Evolutionary conservation across 2,113 vertebrate species (phyloP).

Genomic region (Corythornis cristatus): DNA sequence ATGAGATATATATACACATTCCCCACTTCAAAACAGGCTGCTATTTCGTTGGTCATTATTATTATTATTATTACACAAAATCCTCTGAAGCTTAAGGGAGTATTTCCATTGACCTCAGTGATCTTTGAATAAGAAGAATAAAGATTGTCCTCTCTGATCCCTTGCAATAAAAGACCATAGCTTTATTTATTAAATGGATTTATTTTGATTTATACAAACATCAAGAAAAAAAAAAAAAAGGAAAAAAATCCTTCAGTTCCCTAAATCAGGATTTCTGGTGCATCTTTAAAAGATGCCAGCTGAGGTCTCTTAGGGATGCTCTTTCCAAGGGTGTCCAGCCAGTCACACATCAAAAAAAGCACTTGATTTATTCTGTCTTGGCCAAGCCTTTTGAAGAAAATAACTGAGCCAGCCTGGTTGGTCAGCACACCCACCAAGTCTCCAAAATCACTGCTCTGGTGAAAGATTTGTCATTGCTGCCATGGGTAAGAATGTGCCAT

Average conservation of each 20-base stretch:
- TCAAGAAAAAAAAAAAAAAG: background rate
- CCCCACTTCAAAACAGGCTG: background rate
- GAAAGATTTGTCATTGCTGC: slow-evolving; percentile 21
- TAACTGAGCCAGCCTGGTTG: background rate
- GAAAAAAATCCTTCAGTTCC: background rate
- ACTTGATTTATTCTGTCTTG: background rate
- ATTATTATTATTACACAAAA: background rate
- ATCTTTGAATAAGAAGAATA: background rate
- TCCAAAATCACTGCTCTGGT: slow-evolving; percentile 1
- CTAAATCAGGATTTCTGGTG: background rate
- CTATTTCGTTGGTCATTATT: background rate
- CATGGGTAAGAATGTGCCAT: slow-evolving; percentile 7
- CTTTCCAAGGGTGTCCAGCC: background rate
- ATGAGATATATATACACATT: background rate
- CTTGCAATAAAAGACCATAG: background rate
- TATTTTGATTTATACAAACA: background rate
- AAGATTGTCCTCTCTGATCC: background rate
- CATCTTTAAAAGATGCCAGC: background rate
- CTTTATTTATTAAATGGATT: background rate
- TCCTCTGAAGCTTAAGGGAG: background rate
- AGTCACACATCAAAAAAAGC: background rate
- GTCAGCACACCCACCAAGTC: background rate
- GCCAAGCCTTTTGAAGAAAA: background rate
- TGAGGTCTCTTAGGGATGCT: background rate
- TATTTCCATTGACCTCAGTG: background rate